A percentile compares a stretch with the other conserved stretches of the same genome.
phyloP scores from a whole-genome alignment of 1,140 invertebrate genomes.

The Bombus turneri region DNA sequence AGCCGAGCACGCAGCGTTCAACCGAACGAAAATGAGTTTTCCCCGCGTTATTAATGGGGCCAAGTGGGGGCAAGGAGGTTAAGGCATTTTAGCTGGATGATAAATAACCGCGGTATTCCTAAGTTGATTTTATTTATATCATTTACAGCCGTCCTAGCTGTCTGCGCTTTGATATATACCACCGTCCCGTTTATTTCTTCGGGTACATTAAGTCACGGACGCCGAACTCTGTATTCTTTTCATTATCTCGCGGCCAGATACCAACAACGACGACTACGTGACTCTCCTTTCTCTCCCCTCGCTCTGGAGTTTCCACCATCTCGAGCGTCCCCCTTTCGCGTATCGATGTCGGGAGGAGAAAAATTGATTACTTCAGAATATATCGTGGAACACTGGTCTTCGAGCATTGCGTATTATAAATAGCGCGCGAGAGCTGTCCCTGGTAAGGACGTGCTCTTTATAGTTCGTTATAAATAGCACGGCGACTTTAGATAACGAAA shows the following conservation, averaged over 20 bases:
- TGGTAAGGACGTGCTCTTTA: neutral
- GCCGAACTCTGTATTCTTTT: constrained; percentile 51
- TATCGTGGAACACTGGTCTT: neutral
- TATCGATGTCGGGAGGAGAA: constrained; percentile 39
- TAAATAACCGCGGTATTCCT: constrained; percentile 70
- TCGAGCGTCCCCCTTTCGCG: constrained; percentile 9
- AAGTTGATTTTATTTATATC: constrained; percentile 76
- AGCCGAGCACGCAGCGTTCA: constrained; percentile 20
- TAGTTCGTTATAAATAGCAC: neutral
- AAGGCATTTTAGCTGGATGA: constrained; percentile 71
- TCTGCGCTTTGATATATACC: constrained; percentile 69
- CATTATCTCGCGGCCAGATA: constrained; percentile 39
- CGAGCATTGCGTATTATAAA: constrained; percentile 10
- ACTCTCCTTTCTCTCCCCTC: neutral
- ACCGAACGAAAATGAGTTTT: constrained; percentile 68
- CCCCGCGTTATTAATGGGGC: constrained; percentile 67
- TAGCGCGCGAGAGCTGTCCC: neutral
- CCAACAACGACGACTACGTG: neutral
- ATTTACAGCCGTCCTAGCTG: constrained; percentile 65
- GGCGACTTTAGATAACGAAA: neutral
- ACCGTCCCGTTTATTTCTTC: constrained; percentile 63
- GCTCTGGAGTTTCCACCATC: neutral
- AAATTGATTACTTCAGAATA: constrained; percentile 45
- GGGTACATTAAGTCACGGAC: constrained; percentile 69
- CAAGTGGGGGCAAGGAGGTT: constrained; percentile 44